Evolutionary conservation across 2,113 vertebrate genomes (phyloP).

Genomic region (Pangasianodon gigas): DNA sequence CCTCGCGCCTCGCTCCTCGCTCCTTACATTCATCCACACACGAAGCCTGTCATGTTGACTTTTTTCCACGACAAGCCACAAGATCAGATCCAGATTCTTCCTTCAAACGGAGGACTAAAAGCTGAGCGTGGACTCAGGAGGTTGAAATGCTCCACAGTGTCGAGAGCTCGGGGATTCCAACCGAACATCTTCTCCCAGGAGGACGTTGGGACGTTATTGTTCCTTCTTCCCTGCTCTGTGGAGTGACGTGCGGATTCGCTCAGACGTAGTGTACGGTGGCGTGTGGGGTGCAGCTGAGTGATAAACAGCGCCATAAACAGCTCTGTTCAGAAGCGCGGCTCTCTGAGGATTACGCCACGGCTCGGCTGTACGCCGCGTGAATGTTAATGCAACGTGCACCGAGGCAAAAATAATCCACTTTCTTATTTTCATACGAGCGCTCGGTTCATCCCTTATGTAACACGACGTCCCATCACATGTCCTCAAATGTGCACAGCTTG

Average conservation of each 20-base stretch:
- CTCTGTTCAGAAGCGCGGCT: slow-evolving; percentile 19
- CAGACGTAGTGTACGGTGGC: background rate
- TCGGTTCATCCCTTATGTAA: slow-evolving; percentile 28
- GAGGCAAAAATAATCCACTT: slow-evolving; percentile 26
- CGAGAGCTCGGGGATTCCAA: background rate
- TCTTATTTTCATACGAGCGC: slow-evolving; percentile 6
- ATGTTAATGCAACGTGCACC: slow-evolving; percentile 2
- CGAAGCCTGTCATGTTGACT: background rate
- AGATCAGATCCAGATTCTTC: slow-evolving; percentile 6
- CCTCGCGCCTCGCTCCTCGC: too few relatives aligned
- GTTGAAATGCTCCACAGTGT: background rate
- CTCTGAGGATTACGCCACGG: slow-evolving; percentile 31
- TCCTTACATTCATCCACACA: background rate
- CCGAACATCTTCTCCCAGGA: background rate
- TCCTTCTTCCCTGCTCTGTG: background rate
- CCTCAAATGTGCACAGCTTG: background rate
- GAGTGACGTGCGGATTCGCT: slow-evolving; percentile 12
- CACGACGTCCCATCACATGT: slow-evolving; percentile 8
- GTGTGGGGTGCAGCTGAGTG: slow-evolving; percentile 4
- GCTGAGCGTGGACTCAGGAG: background rate
- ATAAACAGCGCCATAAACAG: slow-evolving; percentile 36
- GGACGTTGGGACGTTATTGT: slow-evolving; percentile 5
- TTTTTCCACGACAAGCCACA: background rate
- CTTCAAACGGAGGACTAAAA: background rate
- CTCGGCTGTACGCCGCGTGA: background rate